Conservation (phyloP, 2,797 vertebrate genomes). For the Pseudochaenichthys georgianus region DNA sequence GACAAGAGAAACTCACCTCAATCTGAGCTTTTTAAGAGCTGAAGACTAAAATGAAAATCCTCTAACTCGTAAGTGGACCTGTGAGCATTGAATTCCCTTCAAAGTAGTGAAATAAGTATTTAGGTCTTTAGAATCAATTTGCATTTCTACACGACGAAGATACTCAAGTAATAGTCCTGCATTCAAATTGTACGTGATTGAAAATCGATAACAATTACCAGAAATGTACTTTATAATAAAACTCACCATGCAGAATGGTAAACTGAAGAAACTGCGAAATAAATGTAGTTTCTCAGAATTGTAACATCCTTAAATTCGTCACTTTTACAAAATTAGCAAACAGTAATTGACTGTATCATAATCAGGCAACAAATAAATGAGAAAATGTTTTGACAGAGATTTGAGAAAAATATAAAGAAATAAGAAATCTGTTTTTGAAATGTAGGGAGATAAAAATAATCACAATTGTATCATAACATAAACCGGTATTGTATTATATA, state of each 20-base stretch:
- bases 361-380: background rate
- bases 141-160: background rate
- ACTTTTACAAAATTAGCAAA: background rate
- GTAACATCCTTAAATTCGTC: background rate
- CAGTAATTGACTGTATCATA: background rate
- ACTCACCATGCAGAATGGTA: too few species aligned
- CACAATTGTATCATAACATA: background rate
- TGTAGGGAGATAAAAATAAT: background rate
- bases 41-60: background rate
- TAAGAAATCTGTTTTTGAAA: background rate
- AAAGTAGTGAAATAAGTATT: background rate
- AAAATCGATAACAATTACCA: too few species aligned
- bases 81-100: background rate
- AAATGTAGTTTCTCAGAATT: background rate
- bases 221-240: too few species aligned
- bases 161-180: background rate
- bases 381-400: background rate
- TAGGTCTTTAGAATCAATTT: background rate
- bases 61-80: background rate
- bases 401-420: background rate
- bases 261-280: background rate
- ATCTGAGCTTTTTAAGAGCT: background rate
- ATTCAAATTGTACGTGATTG: accelerated
- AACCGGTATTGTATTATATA: background rate
- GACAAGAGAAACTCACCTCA: background rate